Base-by-base conservation (phyloP, 1,140 invertebrate genomes). In the Amyelois transitella region DNA sequence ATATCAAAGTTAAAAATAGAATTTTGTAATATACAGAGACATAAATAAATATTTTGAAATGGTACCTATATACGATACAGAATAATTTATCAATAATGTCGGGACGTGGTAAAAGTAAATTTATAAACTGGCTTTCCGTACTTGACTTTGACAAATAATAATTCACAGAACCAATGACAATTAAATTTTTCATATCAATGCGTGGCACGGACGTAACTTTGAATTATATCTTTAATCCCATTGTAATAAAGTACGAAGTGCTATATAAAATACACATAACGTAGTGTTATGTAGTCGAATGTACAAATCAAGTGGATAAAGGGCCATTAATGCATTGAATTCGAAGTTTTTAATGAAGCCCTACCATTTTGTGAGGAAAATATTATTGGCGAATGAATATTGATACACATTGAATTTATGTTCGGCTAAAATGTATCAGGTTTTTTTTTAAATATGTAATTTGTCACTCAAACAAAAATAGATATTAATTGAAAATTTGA, bases 341-440 rank as follows among this genome's bases (percentile, higher is more conserved):
- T 77, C 80, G 66, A 72, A 78, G 72, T 75, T 82, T 78, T 85
- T 85, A 85, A 85, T 85, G 77, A 82, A 82, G 74, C 60, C 72
- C 61, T 75, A 75, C 72, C 71, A 75, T 81, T 77, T 74, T 75
- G 72, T 73, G 72, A 75, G 69, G 72, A 74, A 80, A 80, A 81
- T 77, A 80, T 61, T 55, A 54, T 77, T 58, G 61, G 45, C 48
- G 32, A 12, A 14, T 14, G n/a, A n/a, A n/a, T 24, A 24, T 24
- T 28, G 50, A 55, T 55, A 82, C 70, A 75, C 65, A 80, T 70
- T 22, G 67, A 17, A 43, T 5, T 32, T 18, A 25, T 14, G 62
- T 51, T 58, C 32, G 10, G 17, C 43, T 21, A 50, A 50, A 21
- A 62, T 48, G 45, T 32, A 20, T 17, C 18, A 47, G 3, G 10